Conservation (phyloP, 2,888 invertebrate species). For the Drosophila neonasuta region DNA sequence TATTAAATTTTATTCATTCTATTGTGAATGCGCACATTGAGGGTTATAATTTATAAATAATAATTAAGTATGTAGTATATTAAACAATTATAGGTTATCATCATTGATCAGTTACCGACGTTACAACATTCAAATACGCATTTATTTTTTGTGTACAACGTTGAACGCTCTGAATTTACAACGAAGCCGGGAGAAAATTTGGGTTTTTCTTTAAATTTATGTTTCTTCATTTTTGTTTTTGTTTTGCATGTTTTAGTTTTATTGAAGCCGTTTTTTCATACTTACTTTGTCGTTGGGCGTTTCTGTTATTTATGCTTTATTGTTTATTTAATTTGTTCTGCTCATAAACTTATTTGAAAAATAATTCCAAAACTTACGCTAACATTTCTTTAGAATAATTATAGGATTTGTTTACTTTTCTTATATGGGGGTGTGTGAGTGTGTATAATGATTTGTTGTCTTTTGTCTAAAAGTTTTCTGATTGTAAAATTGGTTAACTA, state of each 20-base stretch:
- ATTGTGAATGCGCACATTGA: conserved; percentile 48
- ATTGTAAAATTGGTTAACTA: conserved; percentile 28
- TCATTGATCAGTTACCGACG: conserved; percentile 20
- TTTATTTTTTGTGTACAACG: conserved; percentile 25
- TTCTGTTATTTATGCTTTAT: conserved; percentile 40
- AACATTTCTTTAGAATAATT: conserved; percentile 66
- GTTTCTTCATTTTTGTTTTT: conserved; percentile 5
- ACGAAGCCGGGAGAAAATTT: conserved; percentile 42
- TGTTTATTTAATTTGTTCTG: conserved; percentile 53
- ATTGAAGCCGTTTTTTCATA: conserved; percentile 59
- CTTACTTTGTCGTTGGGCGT: conserved; percentile 70
- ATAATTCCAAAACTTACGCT: conserved; percentile 69
- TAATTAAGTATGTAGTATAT: conserved; percentile 39
- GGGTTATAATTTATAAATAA: conserved; percentile 41
- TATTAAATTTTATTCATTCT: conserved; percentile 31
- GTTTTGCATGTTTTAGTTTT: conserved; percentile 1
- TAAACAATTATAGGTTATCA: conserved; percentile 26
- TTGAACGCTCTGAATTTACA: conserved; percentile 37
- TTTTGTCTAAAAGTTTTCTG: conserved; percentile 30
- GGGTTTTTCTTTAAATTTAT: conserved; percentile 23
- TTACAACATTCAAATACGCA: conserved; percentile 29
- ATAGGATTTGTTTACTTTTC: conserved; percentile 41
- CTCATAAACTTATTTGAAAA: conserved; percentile 55
- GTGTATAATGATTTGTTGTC: conserved; percentile 49
- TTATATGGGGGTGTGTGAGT: conserved; percentile 29